Percentiles rank a stretch among this genome's conserved stretches.
Conservation (phyloP, 2,797 vertebrate genomes). For the Acanthopagrus latus region DNA sequence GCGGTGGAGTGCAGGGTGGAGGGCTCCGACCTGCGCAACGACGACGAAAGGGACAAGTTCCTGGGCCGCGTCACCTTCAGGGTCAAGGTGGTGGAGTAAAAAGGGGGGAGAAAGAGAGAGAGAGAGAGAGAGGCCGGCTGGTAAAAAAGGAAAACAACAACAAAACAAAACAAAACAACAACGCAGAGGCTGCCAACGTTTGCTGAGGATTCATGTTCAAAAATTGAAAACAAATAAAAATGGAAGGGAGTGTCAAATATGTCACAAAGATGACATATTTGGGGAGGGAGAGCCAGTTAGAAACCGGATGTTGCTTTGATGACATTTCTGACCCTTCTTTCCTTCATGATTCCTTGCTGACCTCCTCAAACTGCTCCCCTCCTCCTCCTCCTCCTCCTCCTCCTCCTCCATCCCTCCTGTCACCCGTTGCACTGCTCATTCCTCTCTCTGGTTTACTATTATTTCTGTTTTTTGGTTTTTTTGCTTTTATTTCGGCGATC, state of each 20-base stretch:
- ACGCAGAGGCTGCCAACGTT: constrained; percentile 68
- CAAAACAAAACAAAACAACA: constrained; percentile 27
- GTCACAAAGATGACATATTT: constrained; percentile 68
- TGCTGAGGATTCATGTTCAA: constrained; percentile 67
- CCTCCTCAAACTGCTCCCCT: constrained; percentile 64
- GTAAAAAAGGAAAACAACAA: background rate
- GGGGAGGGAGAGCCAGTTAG: constrained; percentile 24
- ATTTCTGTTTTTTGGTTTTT: constrained; percentile 31
- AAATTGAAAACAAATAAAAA: constrained; percentile 29
- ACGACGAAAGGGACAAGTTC: constrained; percentile 96
- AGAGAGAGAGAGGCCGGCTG: background rate
- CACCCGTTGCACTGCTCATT: constrained; percentile 68
- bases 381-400: background rate
- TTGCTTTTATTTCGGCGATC: too few relatives aligned
- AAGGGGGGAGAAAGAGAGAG: too few relatives aligned
- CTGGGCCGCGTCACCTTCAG: constrained; percentile 94
- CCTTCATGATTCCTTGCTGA: constrained; percentile 59
- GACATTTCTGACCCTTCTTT: constrained; percentile 79
- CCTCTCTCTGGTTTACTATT: constrained; percentile 35
- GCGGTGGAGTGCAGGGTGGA: constrained; percentile 92
- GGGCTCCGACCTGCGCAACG: constrained; percentile 90
- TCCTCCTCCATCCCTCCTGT: constrained; percentile 22
- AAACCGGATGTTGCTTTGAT: constrained; percentile 68
- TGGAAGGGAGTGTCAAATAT: constrained; percentile 74
- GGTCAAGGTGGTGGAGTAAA: constrained; percentile 89